Evolutionary conservation across 2,797 vertebrate genomes (phyloP).

Genomic region (Heteromormyrus szaboi): DNA sequence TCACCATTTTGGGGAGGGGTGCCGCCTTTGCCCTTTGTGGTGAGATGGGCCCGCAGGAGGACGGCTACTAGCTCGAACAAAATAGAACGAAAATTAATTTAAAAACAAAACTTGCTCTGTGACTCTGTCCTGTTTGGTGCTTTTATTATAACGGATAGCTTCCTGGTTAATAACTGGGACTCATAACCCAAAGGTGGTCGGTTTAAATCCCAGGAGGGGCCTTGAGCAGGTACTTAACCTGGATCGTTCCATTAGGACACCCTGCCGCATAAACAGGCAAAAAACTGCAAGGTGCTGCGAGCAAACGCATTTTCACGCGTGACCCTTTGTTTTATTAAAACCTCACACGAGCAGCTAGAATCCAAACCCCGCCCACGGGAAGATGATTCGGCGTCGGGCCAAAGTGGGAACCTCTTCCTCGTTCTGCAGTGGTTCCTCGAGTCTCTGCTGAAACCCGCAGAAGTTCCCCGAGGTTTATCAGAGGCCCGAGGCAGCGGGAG

Average conservation of each 20-base stretch:
- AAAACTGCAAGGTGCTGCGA: neutral
- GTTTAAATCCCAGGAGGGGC: neutral
- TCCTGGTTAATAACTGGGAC: neutral
- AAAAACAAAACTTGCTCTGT: neutral
- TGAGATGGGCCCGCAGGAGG: neutral
- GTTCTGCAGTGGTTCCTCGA: neutral
- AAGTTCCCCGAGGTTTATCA: neutral
- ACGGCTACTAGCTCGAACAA: neutral
- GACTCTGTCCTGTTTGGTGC: neutral
- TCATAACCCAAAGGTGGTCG: neutral
- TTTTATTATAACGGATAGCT: neutral
- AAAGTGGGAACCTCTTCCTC: neutral
- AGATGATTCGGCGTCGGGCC: neutral
- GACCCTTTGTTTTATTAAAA: neutral
- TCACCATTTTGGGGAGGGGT: neutral
- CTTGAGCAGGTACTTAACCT: neutral
- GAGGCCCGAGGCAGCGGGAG: neutral
- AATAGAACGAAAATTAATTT: neutral
- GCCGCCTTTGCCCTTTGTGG: neutral
- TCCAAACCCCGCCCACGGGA: neutral
- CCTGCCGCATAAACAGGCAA: neutral
- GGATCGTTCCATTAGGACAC: neutral
- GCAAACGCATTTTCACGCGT: neutral
- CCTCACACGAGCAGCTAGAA: neutral
- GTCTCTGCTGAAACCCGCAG: neutral